phyloP scores from a whole-genome alignment of 2,888 invertebrate genomes.

The Macrophya alboannulata region DNA sequence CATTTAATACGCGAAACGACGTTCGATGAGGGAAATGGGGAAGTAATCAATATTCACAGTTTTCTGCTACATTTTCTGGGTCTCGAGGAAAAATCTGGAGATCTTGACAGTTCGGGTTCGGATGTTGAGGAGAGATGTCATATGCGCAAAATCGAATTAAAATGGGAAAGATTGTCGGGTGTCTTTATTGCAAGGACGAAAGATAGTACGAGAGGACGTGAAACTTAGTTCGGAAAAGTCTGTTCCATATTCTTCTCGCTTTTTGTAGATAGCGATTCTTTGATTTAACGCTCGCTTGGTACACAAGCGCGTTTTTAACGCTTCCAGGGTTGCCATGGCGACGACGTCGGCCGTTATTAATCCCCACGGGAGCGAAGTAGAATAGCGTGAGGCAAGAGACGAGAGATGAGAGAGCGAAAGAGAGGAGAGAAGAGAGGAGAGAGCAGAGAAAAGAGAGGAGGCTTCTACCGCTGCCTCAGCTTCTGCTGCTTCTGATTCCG shows the following conservation, averaged over 20 bases:
- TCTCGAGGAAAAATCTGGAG: neutral
- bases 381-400: conserved; percentile 63
- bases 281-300: conserved; percentile 55
- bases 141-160: neutral
- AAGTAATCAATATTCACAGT: conserved; percentile 78
- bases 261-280: conserved; percentile 51
- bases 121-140: neutral
- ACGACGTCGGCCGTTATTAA: conserved; percentile 77
- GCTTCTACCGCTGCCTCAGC: conserved; percentile 62
- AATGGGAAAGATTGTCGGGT: neutral
- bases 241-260: conserved; percentile 21
- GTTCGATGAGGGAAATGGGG: conserved; percentile 66
- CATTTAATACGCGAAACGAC: neutral
- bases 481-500: conserved; percentile 52
- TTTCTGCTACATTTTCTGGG: neutral
- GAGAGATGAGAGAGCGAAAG: conserved; percentile 50
- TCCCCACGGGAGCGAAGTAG: conserved; percentile 72
- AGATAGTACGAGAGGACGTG: too few relatives aligned
- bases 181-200: neutral
- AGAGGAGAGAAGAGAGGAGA: conserved; percentile 59
- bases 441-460: conserved; percentile 58
- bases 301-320: conserved; percentile 69
- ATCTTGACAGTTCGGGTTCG: neutral
- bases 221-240: conserved; percentile 1
- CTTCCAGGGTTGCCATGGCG: conserved; percentile 73